Percentiles rank a stretch among this genome's conserved stretches.
These are phyloP conservation scores for Cheilosia grossa DNA, from an alignment of 2,888 invertebrate genomes.

Conservation along the genomic window DNA sequence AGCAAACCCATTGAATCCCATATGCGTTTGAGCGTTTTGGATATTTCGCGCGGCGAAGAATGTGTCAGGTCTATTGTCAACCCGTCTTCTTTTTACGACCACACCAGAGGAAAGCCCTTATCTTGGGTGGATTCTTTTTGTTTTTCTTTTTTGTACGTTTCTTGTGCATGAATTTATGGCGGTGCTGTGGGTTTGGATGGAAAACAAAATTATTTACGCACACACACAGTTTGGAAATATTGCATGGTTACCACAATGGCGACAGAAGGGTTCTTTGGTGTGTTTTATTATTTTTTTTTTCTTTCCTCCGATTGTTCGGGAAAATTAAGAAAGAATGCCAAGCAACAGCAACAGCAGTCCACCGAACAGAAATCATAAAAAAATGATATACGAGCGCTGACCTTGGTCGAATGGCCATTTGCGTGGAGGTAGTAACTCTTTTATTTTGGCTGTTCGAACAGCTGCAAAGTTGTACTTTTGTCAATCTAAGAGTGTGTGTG, in stretches of 20 bases:
- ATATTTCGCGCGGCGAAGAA: slow-evolving; percentile 55
- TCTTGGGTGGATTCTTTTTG: slow-evolving; percentile 49
- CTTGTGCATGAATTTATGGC: slow-evolving; percentile 62
- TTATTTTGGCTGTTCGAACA: slow-evolving; percentile 37
- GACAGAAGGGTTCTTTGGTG: slow-evolving; percentile 65
- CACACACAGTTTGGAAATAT: slow-evolving; percentile 66
- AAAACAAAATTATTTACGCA: slow-evolving; percentile 75
- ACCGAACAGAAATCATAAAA: slow-evolving; percentile 60
- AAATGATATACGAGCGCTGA: slow-evolving; percentile 72
- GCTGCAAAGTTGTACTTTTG: slow-evolving; percentile 45
- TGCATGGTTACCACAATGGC: slow-evolving; percentile 65
- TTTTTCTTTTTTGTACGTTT: slow-evolving; percentile 16
- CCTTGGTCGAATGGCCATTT: slow-evolving; percentile 69
- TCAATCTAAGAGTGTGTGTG: slow-evolving; percentile 15
- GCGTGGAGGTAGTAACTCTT: slow-evolving; percentile 53
- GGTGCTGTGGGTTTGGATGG: slow-evolving; percentile 70
- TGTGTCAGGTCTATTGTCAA: slow-evolving; percentile 68
- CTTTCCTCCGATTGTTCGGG: slow-evolving; percentile 37
- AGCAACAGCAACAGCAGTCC: slow-evolving; percentile 15
- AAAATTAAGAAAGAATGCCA: slow-evolving; percentile 33
- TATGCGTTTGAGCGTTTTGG: slow-evolving; percentile 43
- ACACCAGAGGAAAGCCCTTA: slow-evolving; percentile 67
- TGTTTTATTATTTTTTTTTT: slow-evolving; percentile 20
- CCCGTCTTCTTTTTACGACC: slow-evolving; percentile 70
- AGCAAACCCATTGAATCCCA: slow-evolving; percentile 57